phyloP scores from a whole-genome alignment of 2,797 vertebrate species.

The Chloroceryle amazona region DNA sequence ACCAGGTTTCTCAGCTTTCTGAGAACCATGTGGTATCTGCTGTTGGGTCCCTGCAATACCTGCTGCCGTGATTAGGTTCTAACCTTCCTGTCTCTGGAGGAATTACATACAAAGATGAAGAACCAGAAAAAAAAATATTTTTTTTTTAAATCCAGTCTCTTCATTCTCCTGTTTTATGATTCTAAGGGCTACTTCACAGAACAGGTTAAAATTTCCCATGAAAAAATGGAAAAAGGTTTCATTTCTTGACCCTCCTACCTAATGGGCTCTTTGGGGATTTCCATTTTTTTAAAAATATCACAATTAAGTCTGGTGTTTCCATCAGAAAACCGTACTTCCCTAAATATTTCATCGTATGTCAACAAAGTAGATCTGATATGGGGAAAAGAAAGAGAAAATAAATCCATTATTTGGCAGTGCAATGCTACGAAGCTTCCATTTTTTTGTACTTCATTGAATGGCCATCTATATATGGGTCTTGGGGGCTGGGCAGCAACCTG shows the following conservation, averaged over 20 bases:
- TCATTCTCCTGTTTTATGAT: neutral
- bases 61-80: neutral
- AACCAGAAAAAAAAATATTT: neutral
- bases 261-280: constrained; percentile 3
- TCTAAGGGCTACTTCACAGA: neutral
- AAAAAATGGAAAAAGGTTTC: neutral
- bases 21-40: neutral
- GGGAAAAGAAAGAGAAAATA: neutral
- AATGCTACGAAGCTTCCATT: neutral
- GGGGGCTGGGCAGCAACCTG: neutral
- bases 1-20: neutral
- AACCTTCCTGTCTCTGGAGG: neutral
- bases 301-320: neutral
- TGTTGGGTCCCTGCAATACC: neutral
- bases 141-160: neutral
- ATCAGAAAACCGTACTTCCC: constrained; percentile 7
- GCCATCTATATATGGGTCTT: neutral
- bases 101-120: neutral
- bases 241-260: neutral
- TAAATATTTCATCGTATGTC: neutral
- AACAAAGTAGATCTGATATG: neutral
- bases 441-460: neutral
- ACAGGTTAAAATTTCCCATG: neutral
- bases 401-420: neutral
- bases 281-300: neutral